A percentile compares a stretch with the other conserved stretches of the same genome.
Evolutionary conservation across 2,113 vertebrate genomes (phyloP).

Genomic region (Amphiprion ocellaris): DNA sequence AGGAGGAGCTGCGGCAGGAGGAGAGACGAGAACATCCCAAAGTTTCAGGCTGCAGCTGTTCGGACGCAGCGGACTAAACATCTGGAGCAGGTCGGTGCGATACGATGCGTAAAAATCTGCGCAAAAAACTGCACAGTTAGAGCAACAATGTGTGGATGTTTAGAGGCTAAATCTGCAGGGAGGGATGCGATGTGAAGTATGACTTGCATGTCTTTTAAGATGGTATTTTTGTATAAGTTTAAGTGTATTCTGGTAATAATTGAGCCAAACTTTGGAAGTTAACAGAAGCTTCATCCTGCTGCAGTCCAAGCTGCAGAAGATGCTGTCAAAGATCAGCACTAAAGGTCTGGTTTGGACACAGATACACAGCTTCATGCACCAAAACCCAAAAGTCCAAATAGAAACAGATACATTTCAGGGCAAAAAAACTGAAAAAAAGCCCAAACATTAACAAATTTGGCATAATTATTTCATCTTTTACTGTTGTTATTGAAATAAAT

Average conservation of each 20-base stretch:
- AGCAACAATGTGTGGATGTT: not conserved
- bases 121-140: not conserved
- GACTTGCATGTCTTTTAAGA: slow-evolving; percentile 12
- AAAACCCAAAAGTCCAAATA: not conserved
- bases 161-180: not conserved
- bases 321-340: slow-evolving; percentile 32
- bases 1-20: slow-evolving; percentile 24
- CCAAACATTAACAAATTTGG: no score
- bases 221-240: not conserved
- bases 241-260: not conserved
- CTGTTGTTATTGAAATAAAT: not conserved
- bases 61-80: slow-evolving; percentile 21
- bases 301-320: slow-evolving; percentile 2
- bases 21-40: slow-evolving; percentile 55
- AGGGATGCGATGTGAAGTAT: not conserved
- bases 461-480: no score
- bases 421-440: no score
- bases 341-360: slow-evolving; percentile 25
- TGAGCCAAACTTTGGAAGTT: slow-evolving; percentile 45
- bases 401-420: not conserved
- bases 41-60: slow-evolving; percentile 68
- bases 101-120: not conserved
- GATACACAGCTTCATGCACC: not conserved
- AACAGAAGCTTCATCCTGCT: slow-evolving; percentile 7
- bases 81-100: slow-evolving; percentile 63